Base-by-base conservation (phyloP, 2,113 vertebrate genomes). In the Hippolais icterina region DNA sequence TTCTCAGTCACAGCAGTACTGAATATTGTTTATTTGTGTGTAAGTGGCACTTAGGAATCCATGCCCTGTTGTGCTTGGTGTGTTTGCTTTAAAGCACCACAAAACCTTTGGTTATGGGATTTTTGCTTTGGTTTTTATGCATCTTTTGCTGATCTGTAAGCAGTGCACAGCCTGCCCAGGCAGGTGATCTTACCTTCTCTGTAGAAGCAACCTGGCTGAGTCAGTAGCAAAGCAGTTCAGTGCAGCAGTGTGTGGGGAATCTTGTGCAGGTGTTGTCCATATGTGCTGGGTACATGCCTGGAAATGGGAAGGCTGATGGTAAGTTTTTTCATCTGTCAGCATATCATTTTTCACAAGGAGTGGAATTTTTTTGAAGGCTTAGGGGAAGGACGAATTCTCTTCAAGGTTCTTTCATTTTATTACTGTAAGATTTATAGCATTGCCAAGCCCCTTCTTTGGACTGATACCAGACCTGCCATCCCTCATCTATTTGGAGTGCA, bases 351-450 rank as follows among this genome's bases (percentile, higher is more conserved):
- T 90, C 94, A 93, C 54, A 83, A 90, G 79, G 68, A 79, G 24
- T 90, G 92, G 95, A 93, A 71, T 92, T 94, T 96, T 96, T 97
- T 93, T 80, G 80, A 95, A 93, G 88, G 83, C 75, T 96, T 95
- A 70, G 18, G 60, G 68, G 79, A 96, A 95, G 82, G 94, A 80
- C 3, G 3, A 90, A 89, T 86, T 94, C 78, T 94, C 47, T 78
- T 95, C 76, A 93, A 88, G 85, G 75, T 91, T 96, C 88, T 91
- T 91, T 90, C 20, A 1, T 93, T 96, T 95, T 95, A 77, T 94
- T 95, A 49, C 61, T 86, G 21, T 83, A 80, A 96, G 94, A 96
- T 97, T 96, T 93, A 96, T 80, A 81, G 78, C 66, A 41, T 74
- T 88, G 85, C 93, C 85, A 74, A 86, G 44, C 85, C 90, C 76